These are phyloP conservation scores for Lepus americanus DNA, from an alignment of 2,113 vertebrate genomes.

Conservation along the genomic window DNA sequence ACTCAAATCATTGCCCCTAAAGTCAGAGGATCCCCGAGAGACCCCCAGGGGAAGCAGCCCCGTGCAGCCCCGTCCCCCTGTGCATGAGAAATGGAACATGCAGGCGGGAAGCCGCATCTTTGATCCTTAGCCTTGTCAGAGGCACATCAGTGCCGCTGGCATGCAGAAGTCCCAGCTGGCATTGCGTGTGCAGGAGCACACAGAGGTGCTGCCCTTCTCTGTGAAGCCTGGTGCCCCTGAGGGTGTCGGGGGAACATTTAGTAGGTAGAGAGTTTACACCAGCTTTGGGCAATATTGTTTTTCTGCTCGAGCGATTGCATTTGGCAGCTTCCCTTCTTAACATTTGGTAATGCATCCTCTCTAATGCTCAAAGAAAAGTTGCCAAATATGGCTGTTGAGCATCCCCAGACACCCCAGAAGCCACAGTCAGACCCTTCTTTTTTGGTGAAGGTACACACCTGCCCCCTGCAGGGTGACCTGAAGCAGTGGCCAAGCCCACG, in stretches of 20 bases:
- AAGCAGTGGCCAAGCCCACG: not conserved
- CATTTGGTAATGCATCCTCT: constrained; percentile 66
- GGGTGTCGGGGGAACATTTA: constrained; percentile 8
- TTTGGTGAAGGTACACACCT: not conserved
- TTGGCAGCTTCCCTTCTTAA: constrained; percentile 65
- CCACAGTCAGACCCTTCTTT: constrained; percentile 37
- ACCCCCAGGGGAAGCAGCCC: not conserved
- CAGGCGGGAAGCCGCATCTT: not conserved
- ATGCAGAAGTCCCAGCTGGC: not conserved
- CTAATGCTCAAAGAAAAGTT: constrained; percentile 75
- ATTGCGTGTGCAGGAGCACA: not conserved
- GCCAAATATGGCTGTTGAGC: constrained; percentile 72
- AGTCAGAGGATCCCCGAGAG: constrained; percentile 9
- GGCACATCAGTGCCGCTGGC: not conserved
- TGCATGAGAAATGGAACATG: not conserved
- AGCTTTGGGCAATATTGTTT: constrained; percentile 52
- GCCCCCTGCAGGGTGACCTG: not conserved
- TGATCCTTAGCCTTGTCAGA: not conserved
- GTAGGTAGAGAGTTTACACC: constrained; percentile 58
- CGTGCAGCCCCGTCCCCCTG: not conserved
- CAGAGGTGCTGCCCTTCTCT: not conserved
- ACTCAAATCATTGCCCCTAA: not conserved
- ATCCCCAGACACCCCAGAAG: constrained; percentile 45
- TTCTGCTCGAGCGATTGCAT: constrained; percentile 68
- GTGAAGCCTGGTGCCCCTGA: not conserved